Evolutionary conservation across 1,140 invertebrate species (phyloP).

Genomic region (Drusus annulatus): DNA sequence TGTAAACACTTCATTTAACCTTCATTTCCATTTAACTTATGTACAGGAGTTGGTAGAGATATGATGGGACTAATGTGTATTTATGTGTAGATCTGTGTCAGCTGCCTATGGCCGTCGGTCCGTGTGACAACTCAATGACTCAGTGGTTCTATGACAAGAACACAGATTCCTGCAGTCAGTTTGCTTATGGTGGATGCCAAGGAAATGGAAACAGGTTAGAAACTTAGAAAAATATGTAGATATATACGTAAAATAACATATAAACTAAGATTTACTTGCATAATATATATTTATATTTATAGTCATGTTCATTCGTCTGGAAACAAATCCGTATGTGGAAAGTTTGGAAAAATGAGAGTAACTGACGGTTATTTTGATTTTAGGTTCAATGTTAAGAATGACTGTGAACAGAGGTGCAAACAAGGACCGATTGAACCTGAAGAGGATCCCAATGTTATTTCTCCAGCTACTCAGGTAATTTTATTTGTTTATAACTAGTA

Average conservation of each 20-base stretch:
- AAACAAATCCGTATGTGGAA: no score
- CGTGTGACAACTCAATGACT: constrained; percentile 77
- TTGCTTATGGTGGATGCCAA: constrained; percentile 75
- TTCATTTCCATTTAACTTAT: no score
- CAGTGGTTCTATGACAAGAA: constrained; percentile 89
- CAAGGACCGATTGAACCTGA: constrained; percentile 47
- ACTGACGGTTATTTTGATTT: no score
- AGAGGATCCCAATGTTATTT: constrained; percentile 46
- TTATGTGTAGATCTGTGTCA: constrained; percentile 77
- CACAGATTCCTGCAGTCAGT: constrained; percentile 80
- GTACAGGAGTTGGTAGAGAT: no score
- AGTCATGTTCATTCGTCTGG: no score
- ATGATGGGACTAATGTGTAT: not conserved
- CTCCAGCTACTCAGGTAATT: constrained; percentile 41
- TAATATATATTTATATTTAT: no score
- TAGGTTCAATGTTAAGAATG: constrained; percentile 63
- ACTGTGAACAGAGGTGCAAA: constrained; percentile 66
- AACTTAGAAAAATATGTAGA: no score
- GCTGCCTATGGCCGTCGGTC: constrained; percentile 79
- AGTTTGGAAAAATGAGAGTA: no score
- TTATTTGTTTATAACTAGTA: no score
- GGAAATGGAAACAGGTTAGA: constrained; percentile 67
- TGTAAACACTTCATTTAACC: no score
- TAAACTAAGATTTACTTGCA: no score
- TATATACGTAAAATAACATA: no score